phyloP scores from a whole-genome alignment of 2,888 invertebrate species.

The Campoletis raptor region DNA sequence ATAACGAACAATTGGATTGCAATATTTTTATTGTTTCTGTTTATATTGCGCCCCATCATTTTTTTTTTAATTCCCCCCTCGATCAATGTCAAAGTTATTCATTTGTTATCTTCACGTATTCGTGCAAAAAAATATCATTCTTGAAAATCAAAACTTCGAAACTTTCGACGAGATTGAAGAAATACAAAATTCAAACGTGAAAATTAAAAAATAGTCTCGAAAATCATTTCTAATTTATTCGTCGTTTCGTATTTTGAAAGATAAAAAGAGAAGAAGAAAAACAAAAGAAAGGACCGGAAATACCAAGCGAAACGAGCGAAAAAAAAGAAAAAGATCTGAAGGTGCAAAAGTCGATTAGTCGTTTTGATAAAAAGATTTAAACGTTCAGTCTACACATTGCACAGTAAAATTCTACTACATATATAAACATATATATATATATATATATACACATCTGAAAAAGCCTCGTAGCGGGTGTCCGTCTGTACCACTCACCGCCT shows the following conservation, averaged over 20 bases:
- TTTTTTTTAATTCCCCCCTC: neutral
- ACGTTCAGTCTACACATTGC: neutral
- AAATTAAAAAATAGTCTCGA: no score
- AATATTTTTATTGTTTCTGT: no score
- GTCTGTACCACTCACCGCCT: constrained; percentile 58
- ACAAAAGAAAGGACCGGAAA: neutral
- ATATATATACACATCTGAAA: constrained; percentile 4
- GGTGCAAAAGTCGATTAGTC: neutral
- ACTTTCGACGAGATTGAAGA: neutral
- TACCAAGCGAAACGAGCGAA: neutral
- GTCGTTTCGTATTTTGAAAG: neutral
- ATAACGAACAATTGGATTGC: neutral
- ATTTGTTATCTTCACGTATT: neutral
- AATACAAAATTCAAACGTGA: no score
- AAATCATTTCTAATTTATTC: neutral
- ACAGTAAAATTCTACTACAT: neutral
- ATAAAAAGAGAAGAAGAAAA: neutral
- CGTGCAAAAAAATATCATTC: neutral
- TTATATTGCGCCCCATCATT: neutral
- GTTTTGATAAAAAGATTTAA: no score
- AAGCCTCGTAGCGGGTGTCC: constrained; percentile 37
- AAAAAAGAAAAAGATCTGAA: neutral
- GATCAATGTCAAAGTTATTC: neutral
- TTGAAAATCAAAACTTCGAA: neutral
- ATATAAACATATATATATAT: no score